Percentiles rank a stretch among this genome's conserved stretches.
Conservation (phyloP, 2,797 vertebrate genomes). For the Neosilurus mollespiculum region DNA sequence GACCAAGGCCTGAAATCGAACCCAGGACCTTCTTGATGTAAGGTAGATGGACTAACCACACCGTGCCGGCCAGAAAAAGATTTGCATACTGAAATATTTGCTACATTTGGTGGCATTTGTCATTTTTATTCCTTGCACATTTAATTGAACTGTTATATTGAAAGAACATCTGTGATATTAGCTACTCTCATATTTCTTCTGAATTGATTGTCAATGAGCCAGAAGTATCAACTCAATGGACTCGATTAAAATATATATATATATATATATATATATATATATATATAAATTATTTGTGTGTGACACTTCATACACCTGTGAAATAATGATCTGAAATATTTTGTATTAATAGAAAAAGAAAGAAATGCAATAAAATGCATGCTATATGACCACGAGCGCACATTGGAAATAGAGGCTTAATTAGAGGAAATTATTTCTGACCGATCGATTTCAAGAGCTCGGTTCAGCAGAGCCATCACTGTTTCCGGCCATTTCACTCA, state of each 20-base stretch:
- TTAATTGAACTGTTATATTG: neutral
- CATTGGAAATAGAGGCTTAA: conserved; percentile 42
- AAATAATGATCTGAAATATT: conserved; percentile 11
- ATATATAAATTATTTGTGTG: conserved; percentile 2
- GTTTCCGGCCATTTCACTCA: conserved; percentile 55
- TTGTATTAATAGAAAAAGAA: conserved; percentile 17
- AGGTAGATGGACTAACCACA: too few species aligned
- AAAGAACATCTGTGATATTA: conserved; percentile 7
- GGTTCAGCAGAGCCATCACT: conserved; percentile 51
- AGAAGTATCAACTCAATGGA: neutral
- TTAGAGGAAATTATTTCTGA: conserved; percentile 56
- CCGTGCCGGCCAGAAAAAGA: neutral
- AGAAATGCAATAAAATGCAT: conserved; percentile 9
- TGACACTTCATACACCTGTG: neutral
- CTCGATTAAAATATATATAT: neutral
- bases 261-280: too few species aligned
- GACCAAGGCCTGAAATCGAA: too few species aligned
- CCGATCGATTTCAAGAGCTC: conserved; percentile 56
- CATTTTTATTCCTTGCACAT: conserved; percentile 5
- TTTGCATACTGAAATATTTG: neutral
- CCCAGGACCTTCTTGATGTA: too few species aligned
- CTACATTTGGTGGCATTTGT: neutral
- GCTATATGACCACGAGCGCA: conserved; percentile 36
- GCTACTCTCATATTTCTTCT: conserved; percentile 4
- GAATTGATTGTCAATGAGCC: neutral